Percentiles rank a stretch among this genome's conserved stretches.
phyloP scores from a whole-genome alignment of 2,113 vertebrate species.

The Thomomys bottae region DNA sequence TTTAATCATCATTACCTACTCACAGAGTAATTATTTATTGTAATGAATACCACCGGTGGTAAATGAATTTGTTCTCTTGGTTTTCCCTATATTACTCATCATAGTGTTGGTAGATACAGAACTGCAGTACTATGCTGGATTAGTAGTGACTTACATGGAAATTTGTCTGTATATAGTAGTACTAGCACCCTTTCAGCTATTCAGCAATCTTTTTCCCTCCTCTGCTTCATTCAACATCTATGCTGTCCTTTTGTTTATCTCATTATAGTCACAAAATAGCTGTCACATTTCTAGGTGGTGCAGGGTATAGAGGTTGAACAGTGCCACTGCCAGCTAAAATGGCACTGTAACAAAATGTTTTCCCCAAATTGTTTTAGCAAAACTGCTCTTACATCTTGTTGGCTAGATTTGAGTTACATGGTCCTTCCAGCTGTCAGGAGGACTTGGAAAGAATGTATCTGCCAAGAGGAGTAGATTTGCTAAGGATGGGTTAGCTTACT shows the following conservation, averaged over 20 bases:
- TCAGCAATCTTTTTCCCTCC: background rate
- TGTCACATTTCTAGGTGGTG: background rate
- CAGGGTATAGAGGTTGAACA: background rate
- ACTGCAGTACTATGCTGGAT: background rate
- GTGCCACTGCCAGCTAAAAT: conserved; percentile 3
- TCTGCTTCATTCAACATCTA: background rate
- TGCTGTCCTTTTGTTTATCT: conserved; percentile 5
- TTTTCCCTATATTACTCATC: background rate
- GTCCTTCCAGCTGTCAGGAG: conserved; percentile 18
- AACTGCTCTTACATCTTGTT: conserved; percentile 10
- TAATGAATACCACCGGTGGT: background rate
- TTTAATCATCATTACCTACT: background rate
- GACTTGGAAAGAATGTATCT: background rate
- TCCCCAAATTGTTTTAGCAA: background rate
- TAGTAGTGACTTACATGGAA: background rate
- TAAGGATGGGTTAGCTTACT: background rate
- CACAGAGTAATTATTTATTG: conserved; percentile 5
- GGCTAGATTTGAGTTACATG: background rate
- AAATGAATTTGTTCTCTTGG: conserved; percentile 10
- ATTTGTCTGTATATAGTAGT: background rate
- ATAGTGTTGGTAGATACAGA: background rate
- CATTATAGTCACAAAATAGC: background rate
- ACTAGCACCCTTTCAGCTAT: background rate
- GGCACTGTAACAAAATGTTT: background rate
- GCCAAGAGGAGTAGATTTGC: background rate